phyloP scores from a whole-genome alignment of 1,140 invertebrate genomes.

The Drosophila neocordata region DNA sequence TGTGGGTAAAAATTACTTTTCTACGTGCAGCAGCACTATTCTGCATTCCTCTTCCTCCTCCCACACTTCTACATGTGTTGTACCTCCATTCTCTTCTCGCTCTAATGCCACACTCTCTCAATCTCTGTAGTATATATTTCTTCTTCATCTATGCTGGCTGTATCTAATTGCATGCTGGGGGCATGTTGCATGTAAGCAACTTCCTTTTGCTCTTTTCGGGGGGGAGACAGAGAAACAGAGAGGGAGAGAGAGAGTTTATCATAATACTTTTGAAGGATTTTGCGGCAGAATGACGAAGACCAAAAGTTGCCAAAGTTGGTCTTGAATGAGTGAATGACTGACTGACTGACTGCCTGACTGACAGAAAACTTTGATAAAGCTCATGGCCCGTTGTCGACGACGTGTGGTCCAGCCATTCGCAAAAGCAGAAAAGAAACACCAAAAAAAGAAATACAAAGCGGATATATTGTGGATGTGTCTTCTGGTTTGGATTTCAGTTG shows the following conservation, averaged over 20 bases:
- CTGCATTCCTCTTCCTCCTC: not conserved
- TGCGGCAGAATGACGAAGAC: constrained; percentile 29
- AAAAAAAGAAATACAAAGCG: constrained; percentile 1
- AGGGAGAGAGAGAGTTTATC: constrained; percentile 33
- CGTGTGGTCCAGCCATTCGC: constrained; percentile 32
- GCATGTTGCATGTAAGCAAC: constrained; percentile 58
- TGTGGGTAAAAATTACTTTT: constrained; percentile 4
- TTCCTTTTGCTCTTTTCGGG: constrained; percentile 18
- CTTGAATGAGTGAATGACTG: constrained; percentile 42
- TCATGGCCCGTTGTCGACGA: not conserved
- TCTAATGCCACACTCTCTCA: too few species aligned
- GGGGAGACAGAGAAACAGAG: not conserved
- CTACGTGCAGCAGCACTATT: not conserved
- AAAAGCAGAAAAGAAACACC: constrained; percentile 7
- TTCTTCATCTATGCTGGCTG: constrained; percentile 3
- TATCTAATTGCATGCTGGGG: constrained; percentile 61
- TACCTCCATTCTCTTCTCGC: not conserved
- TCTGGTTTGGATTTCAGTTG: constrained; percentile 28
- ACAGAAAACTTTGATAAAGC: constrained; percentile 11
- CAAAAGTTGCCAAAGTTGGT: constrained; percentile 32
- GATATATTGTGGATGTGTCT: constrained; percentile 55
- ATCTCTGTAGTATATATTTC: not conserved
- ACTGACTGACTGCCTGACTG: constrained; percentile 7
- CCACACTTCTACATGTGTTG: not conserved
- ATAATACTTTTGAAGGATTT: constrained; percentile 66